Conservation (phyloP, 2,888 invertebrate species). For the Iphiclides podalirius region DNA sequence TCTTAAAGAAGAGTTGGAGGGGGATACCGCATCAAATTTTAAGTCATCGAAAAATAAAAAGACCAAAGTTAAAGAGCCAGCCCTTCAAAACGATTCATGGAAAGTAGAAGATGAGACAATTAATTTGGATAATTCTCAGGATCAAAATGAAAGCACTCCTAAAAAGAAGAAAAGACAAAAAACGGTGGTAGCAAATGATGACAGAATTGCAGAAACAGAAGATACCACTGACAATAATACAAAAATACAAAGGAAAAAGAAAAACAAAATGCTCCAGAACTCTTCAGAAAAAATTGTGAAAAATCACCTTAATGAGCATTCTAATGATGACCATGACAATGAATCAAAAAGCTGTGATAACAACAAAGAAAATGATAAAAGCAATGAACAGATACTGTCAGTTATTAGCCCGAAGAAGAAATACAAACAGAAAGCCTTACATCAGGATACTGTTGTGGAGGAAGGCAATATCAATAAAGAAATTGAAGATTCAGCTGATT, state of each 20-base stretch:
- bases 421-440: not conserved
- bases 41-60: constrained; percentile 36
- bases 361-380: constrained; percentile 3
- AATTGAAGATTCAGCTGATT: not conserved
- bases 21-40: constrained; percentile 28
- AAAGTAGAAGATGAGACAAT: not conserved
- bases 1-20: constrained; percentile 55
- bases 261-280: not conserved
- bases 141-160: constrained; percentile 40
- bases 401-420: constrained; percentile 1
- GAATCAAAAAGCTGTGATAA: too few relatives aligned
- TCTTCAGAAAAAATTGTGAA: constrained; percentile 26
- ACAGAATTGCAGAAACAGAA: not conserved
- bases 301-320: too few relatives aligned
- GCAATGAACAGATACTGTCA: not conserved
- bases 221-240: not conserved
- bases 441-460: not conserved
- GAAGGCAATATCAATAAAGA: too few relatives aligned
- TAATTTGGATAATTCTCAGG: constrained; percentile 25
- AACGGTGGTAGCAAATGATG: not conserved
- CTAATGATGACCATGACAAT: too few relatives aligned
- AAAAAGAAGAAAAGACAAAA: constrained; percentile 44
- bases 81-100: constrained; percentile 19
- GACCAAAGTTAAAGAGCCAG: constrained; percentile 13
- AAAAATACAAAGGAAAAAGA: not conserved